A percentile compares a stretch with the other conserved stretches of the same genome.
These are phyloP conservation scores for Cepaea nemoralis DNA, from an alignment of 1,140 invertebrate species.

Conservation along the genomic window DNA sequence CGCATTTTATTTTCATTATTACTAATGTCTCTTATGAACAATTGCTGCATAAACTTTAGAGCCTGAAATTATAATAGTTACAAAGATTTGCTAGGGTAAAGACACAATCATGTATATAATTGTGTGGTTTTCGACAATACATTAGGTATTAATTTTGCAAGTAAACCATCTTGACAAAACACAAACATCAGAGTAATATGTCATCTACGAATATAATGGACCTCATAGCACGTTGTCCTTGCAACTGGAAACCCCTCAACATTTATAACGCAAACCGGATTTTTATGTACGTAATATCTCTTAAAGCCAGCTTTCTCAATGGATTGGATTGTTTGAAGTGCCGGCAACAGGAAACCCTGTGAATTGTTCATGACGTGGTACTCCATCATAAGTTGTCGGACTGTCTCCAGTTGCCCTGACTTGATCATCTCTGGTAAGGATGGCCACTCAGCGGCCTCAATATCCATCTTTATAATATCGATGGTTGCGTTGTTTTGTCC, in stretches of 20 bases:
- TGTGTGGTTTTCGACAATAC: no score
- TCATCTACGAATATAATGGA: slow-evolving; percentile 6
- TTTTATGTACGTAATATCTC: neutral
- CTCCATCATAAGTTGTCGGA: slow-evolving; percentile 4
- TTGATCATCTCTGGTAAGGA: neutral
- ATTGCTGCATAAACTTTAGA: no score
- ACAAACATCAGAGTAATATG: neutral
- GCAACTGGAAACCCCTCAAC: slow-evolving; percentile 2
- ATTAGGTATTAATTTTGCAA: no score
- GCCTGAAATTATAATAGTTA: no score
- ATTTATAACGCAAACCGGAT: neutral
- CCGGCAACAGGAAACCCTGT: neutral
- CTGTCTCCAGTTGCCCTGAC: neutral
- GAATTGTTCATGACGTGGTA: neutral
- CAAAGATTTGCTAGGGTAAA: no score
- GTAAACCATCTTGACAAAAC: no score
- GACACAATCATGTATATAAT: no score
- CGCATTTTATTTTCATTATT: no score
- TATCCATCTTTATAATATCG: no score
- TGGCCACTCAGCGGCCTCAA: slow-evolving; percentile 18
- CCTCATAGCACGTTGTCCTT: neutral
- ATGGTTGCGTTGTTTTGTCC: neutral
- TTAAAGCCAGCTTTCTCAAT: slow-evolving; percentile 1
- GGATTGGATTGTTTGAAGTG: neutral
- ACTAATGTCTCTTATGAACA: no score